Base-by-base conservation (phyloP, 2,888 invertebrate species). In the Drosophila bunnanda region DNA sequence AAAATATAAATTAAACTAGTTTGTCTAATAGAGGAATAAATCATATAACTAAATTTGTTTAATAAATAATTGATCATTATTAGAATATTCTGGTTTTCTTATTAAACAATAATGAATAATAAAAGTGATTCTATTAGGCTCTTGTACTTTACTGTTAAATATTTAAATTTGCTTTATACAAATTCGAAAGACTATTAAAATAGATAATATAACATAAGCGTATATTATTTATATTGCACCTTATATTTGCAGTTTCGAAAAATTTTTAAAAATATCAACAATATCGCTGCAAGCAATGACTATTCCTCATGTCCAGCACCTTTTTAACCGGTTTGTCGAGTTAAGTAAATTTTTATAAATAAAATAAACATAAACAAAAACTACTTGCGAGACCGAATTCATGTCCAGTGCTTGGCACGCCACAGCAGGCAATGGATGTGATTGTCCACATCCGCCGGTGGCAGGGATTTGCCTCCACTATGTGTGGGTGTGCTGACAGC, bases 351-450 rank as follows among this genome's bases (percentile, higher is more conserved):
- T 72, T 75, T 58, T 79, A 62, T 78, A 79, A 15, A 34, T 34
- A 70, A 69, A 71, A 28, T 77, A 74, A 71, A 64, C 72, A 46
- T 50, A 73, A 83, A 75, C 73, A 78, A 65, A 55, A 69, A 58
- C n/a, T 62, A 62, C 30, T 22, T 41, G 56, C 75, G 87, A 83
- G 82, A 86, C 86, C 87, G 17, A 12, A 43, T 53, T 78, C 89
- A 92, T 38, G 91, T 91, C 92, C 92, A 92, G 81, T 92, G 88
- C 81, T 91, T 90, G 30, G 92, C 91, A 36, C 89, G 89, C 92
- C 92, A 92, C 54, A 92, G 76, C 69, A 92, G 76, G 57, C 92
- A 92, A 77, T 92, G 92, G 61, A 92, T 91, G 69, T 92, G 90
- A 65, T 89, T 91, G 62, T 92, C 92, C n/a, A 91, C 77, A 84